Percentiles rank a stretch among this genome's conserved stretches.
These are phyloP conservation scores for Adelges cooleyi DNA, from an alignment of 1,140 invertebrate genomes.

Conservation along the genomic window DNA sequence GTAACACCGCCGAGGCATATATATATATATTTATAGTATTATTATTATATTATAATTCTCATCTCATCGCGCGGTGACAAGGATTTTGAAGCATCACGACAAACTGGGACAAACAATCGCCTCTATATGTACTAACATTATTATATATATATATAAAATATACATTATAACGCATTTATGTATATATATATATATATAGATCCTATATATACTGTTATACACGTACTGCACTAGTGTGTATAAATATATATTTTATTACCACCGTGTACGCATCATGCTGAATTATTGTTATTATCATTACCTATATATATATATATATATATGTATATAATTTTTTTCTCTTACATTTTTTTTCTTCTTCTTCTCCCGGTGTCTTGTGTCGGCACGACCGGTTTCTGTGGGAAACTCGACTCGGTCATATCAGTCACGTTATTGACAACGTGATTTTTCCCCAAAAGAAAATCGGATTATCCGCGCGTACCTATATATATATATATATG, in stretches of 20 bases:
- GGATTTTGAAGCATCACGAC: constrained; percentile 25
- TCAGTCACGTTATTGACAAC: constrained; percentile 24
- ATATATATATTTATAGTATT: too few species aligned
- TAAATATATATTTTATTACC: too few species aligned
- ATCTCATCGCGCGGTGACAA: constrained; percentile 10
- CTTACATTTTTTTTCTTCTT: not conserved
- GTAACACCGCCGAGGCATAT: not conserved
- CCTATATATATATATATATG: too few species aligned
- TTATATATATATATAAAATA: too few species aligned
- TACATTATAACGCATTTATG: too few species aligned
- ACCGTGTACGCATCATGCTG: constrained; percentile 19
- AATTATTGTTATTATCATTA: constrained; percentile 25
- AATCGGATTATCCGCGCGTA: constrained; percentile 17
- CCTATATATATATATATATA: not conserved
- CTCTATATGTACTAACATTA: too few species aligned
- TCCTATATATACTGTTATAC: too few species aligned
- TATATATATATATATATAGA: too few species aligned
- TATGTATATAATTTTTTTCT: not conserved
- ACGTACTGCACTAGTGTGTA: too few species aligned
- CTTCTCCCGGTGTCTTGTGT: constrained; percentile 5
- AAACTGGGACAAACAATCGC: constrained; percentile 19
- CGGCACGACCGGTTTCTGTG: constrained; percentile 28
- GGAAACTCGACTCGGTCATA: constrained; percentile 21
- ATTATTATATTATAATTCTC: too few species aligned
- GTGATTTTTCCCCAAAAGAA: constrained; percentile 17